Conservation (phyloP, 1,140 invertebrate species). For the Oedothorax gibbosus region DNA sequence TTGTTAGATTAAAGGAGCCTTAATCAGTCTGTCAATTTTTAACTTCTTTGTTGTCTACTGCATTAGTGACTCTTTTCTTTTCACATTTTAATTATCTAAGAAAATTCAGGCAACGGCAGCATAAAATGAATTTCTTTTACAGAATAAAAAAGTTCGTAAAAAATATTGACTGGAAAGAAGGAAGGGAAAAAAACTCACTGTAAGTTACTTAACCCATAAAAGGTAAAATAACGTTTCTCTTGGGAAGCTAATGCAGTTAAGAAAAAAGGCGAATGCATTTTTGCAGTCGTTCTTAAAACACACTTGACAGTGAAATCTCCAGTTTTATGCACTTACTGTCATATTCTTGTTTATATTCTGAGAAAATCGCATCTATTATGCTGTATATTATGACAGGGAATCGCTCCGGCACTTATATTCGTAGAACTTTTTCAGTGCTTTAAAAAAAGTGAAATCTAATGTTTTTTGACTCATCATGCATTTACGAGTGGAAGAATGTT, state of each 20-base stretch:
- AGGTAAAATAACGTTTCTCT: constrained; percentile 53
- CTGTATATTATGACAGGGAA: constrained; percentile 47
- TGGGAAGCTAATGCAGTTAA: constrained; percentile 46
- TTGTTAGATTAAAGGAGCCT: constrained; percentile 32
- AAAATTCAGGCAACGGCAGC: constrained; percentile 4
- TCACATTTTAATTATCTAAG: constrained; percentile 35
- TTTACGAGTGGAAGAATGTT: constrained; percentile 19
- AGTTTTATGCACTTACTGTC: constrained; percentile 55
- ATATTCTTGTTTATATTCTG: constrained; percentile 52
- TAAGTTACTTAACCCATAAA: constrained; percentile 55
- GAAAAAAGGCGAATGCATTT: constrained; percentile 28
- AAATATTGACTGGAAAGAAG: constrained; percentile 9
- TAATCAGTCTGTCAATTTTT: constrained; percentile 52
- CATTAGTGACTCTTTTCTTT: constrained; percentile 19
- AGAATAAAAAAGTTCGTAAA: neutral
- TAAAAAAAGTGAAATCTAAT: constrained; percentile 50
- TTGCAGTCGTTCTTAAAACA: constrained; percentile 45
- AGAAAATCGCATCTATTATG: constrained; percentile 53
- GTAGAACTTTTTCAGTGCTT: constrained; percentile 5
- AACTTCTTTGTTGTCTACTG: constrained; percentile 40
- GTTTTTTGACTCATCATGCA: constrained; percentile 42
- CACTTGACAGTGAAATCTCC: constrained; percentile 56
- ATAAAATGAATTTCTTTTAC: neutral
- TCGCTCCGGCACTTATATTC: constrained; percentile 22
- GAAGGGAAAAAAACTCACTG: constrained; percentile 4